Conservation (phyloP, 2,113 vertebrate genomes). For the Marmota flaviventris region DNA sequence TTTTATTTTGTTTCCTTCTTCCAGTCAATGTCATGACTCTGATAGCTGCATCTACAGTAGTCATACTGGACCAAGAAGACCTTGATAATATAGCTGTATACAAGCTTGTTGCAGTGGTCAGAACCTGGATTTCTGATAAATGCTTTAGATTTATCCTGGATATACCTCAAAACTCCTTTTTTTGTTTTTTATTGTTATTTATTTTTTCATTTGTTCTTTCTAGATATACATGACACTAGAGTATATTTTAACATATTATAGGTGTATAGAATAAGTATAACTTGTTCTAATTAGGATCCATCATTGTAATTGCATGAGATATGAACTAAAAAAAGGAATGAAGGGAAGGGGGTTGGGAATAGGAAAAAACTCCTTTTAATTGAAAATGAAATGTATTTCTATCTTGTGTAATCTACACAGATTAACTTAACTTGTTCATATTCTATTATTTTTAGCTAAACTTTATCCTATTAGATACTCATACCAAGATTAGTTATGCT, state of each 20-base stretch:
- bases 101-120: neutral
- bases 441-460: conserved; percentile 21
- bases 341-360: no score
- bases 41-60: neutral
- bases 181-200: no score
- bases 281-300: no score
- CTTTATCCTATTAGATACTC: neutral
- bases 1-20: neutral
- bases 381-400: neutral
- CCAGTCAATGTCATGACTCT: neutral
- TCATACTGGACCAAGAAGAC: neutral
- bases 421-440: neutral
- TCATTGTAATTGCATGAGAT: no score
- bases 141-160: neutral
- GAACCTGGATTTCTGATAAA: neutral
- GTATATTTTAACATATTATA: no score
- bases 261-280: no score
- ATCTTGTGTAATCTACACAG: neutral
- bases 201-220: no score
- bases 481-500: neutral
- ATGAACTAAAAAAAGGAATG: no score
- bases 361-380: no score
- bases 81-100: neutral
- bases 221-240: no score
- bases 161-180: neutral